These are phyloP conservation scores for Diglossa brunneiventris DNA, from an alignment of 2,113 vertebrate species.

Conservation along the genomic window DNA sequence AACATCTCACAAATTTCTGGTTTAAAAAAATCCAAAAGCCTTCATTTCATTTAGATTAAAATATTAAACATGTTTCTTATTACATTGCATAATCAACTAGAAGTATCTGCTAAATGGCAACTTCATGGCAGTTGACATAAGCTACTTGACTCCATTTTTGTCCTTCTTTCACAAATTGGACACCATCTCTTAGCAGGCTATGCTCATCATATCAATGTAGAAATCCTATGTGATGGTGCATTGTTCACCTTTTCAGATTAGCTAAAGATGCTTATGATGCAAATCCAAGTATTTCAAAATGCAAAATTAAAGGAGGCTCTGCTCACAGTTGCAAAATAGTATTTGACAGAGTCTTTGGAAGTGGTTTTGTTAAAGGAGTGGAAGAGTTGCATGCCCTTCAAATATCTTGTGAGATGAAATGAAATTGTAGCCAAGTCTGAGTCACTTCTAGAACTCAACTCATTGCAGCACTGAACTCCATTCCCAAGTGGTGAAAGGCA, in stretches of 20 bases:
- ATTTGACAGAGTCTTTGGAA: neutral
- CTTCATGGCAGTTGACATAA: neutral
- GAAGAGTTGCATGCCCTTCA: constrained; percentile 4
- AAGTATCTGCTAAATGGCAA: neutral
- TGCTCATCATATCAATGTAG: neutral
- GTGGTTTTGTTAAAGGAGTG: neutral
- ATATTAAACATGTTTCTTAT: constrained; percentile 31
- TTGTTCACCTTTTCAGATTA: neutral
- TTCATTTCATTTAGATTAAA: constrained; percentile 1
- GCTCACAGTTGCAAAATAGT: neutral
- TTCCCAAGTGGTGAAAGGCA: neutral
- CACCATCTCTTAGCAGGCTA: neutral
- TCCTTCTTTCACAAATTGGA: neutral
- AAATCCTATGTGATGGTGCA: neutral
- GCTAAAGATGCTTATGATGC: neutral
- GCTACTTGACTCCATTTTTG: neutral
- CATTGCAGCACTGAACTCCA: neutral
- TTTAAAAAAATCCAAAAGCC: neutral
- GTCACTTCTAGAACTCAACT: neutral
- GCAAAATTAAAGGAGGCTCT: neutral
- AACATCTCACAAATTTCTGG: neutral
- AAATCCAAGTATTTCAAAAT: neutral
- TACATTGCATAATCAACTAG: neutral
- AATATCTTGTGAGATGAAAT: neutral
- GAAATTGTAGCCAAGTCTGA: neutral